Conservation (phyloP, 1,140 invertebrate genomes). For the Hypothenemus hampei region DNA sequence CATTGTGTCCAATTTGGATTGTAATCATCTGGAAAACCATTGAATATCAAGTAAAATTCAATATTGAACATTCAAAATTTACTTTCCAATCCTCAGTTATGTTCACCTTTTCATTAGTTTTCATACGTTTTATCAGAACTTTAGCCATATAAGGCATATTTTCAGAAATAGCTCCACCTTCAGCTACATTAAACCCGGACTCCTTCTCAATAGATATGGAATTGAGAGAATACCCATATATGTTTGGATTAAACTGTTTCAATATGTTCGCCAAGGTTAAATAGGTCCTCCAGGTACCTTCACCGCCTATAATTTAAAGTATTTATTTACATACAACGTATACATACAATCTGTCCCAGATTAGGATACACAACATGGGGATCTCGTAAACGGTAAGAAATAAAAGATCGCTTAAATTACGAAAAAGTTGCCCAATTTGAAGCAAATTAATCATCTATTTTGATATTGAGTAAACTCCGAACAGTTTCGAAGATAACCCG, state of each 20-base stretch:
- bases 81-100: conserved; percentile 66
- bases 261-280: conserved; percentile 52
- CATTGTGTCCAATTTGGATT: conserved; percentile 49
- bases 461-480: no score
- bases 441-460: no score
- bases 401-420: background rate
- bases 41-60: background rate
- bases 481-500: no score
- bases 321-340: no score
- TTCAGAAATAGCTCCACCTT: conserved; percentile 53
- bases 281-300: conserved; percentile 45
- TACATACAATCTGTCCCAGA: background rate
- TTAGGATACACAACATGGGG: no score
- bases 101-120: conserved; percentile 54
- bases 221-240: conserved; percentile 56
- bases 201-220: conserved; percentile 44
- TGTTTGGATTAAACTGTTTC: conserved; percentile 60
- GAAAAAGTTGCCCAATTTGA: background rate
- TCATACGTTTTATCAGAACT: conserved; percentile 56
- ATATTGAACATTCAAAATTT: background rate
- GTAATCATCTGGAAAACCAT: conserved; percentile 33
- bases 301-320: conserved; percentile 54
- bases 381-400: background rate
- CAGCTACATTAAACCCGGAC: conserved; percentile 60
- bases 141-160: conserved; percentile 61